Base-by-base conservation (phyloP, 2,113 vertebrate genomes). In the Leptobrachium ailaonicum region DNA sequence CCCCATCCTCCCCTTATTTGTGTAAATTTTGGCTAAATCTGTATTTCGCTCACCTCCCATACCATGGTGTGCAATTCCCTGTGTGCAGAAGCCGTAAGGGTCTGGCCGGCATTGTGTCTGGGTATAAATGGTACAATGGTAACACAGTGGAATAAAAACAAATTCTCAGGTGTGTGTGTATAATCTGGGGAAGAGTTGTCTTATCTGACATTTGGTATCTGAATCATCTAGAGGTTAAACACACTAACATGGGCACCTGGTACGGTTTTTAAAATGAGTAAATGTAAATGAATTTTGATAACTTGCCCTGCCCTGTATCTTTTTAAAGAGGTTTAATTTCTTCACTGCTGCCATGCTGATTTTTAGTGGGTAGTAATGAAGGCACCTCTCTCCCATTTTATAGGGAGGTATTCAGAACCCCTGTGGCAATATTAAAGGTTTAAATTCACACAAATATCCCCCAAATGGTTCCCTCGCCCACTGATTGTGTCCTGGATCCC, bases 101-200 rank as follows among this genome's bases (percentile, higher is more conserved):
- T 91, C 92, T 92, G 92, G 92, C 94, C 90, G 93, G 94, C 91
- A 83, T 89, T 93, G 89, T 89, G 83, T 92, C 89, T 92, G 90
- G 92, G 93, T 90, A 92, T 89, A 87, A 86, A 87, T 82, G 86
- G 87, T 88, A 89, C 88, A 88, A 82, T 40, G 91, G 90, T 90
- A 83, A 85, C 87, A 86, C 85, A 90, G 90, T 87, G 82, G 54
- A 41, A 74, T 44, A 91, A 90, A 78, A 71, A 63, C 50, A 20
- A 41, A 77, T 45, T 32, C 2, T 44, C 64, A 62, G 32, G 69
- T 41, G 70, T 67, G 71, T 73, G 87, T 92, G 87, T 93, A 93
- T 93, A 93, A 93, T 92, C 83, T 89, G 90, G 93, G 92, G 66
- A 81, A 75, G 11, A 64, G 82, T 77, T 83, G 72, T 81, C 79